A percentile compares a stretch with the other conserved stretches of the same genome.
These are phyloP conservation scores for Erebia epiphron DNA, from an alignment of 2,888 invertebrate species.

Conservation along the genomic window DNA sequence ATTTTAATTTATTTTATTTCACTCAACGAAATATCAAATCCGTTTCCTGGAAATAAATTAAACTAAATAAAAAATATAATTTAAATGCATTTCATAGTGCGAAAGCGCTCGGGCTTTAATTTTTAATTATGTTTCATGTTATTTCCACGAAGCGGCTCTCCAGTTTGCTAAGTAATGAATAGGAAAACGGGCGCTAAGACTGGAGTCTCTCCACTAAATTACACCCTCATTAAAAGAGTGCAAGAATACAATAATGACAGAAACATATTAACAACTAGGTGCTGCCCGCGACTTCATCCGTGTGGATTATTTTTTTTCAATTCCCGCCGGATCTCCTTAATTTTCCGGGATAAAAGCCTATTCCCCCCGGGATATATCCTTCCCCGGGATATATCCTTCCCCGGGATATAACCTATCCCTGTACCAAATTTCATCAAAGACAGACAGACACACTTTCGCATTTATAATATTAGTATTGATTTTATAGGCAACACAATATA, in stretches of 20 bases:
- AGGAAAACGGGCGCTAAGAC: background rate
- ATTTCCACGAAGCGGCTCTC: background rate
- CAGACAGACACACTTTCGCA: too few relatives aligned
- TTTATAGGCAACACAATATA: too few relatives aligned
- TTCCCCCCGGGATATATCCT: too few relatives aligned
- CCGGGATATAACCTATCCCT: too few relatives aligned
- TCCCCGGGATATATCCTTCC: too few relatives aligned
- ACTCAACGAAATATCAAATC: background rate
- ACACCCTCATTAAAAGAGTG: background rate
- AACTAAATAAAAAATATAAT: background rate
- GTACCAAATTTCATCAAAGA: too few relatives aligned
- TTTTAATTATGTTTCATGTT: conserved; percentile 18
- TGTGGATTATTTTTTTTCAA: too few relatives aligned
- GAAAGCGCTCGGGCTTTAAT: conserved; percentile 17
- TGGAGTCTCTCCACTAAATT: conserved; percentile 12
- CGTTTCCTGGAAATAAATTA: background rate
- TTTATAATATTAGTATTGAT: too few relatives aligned
- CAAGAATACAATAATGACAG: background rate
- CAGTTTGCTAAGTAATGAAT: conserved; percentile 14
- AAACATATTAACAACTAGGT: background rate
- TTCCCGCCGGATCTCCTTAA: too few relatives aligned
- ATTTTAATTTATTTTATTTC: background rate
- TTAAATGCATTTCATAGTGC: background rate
- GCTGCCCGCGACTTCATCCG: too few relatives aligned
- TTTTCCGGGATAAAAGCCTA: too few relatives aligned